Evolutionary conservation across 2,888 invertebrate species (phyloP), one percentile per base, ranked within the genome.

Genomic region (Sphaerophoria taeniata): DNA sequence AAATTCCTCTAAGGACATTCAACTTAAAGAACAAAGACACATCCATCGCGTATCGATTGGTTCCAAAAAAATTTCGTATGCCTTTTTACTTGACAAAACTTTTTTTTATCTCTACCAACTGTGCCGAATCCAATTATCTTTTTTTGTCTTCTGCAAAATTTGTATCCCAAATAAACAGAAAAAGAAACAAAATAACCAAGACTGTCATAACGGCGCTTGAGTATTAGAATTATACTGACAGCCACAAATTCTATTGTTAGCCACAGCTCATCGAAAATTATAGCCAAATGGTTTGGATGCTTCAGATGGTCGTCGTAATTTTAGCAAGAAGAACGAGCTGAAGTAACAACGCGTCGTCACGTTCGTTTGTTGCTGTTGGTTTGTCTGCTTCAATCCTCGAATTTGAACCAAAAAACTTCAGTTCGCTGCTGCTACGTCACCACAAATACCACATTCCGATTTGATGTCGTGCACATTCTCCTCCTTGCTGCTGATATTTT

Each of bases 121-220:
- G 81, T 77, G 77, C 85, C 80, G 81, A 72, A 85, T 85, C 85
- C 85, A 85, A 85, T 85, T 85, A 81, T 77, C 60, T 84, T 85
- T 76, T 76, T 76, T 72, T 56, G 36, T 39, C 69, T 60, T 43
- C 12, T 43, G 12, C 55, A 60, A 71, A 71, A 61, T 56, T 70
- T 39, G 14, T 70, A 63, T 56, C 39, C 72, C 6, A 84, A 79
- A 72, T 11, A 58, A 60, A 60, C 2, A 16, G 9, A 43, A 24
- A 24, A 24, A 24, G 34, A 45, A 4, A n/a, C 4, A 45, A 45
- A 45, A 45, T 11, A 11, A 79, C 43, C 76, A 53, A 81, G 80
- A 77, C 85, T 85, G 77, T 85, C 85, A 85, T 85, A 85, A 85
- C 84, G 84, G 84, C 84, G 80, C 75, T 85, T 80, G 58, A 47